Percentiles rank a stretch among this genome's conserved stretches.
Conservation (phyloP, 2,113 vertebrate genomes). For the Conger conger region DNA sequence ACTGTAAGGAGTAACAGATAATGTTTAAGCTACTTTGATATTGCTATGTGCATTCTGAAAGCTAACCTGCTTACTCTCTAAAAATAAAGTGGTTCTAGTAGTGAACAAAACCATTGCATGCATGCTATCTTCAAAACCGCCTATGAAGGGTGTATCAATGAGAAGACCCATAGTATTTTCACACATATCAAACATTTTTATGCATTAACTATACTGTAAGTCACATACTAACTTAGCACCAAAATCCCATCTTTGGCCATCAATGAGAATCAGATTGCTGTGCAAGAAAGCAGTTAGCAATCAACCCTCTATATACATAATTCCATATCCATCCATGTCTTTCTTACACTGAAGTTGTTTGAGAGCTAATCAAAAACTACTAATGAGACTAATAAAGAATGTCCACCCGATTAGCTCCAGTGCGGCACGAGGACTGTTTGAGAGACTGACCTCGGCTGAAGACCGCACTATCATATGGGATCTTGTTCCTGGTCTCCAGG, state of each 20-base stretch:
- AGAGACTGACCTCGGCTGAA: slow-evolving; percentile 88
- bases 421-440: not conserved
- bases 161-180: not conserved
- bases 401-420: not conserved
- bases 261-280: not conserved
- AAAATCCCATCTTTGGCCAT: too few species aligned
- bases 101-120: not conserved
- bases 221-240: too few species aligned
- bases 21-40: too few species aligned
- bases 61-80: too few species aligned
- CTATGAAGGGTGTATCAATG: not conserved
- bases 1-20: too few species aligned
- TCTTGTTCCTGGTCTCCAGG: slow-evolving; percentile 95
- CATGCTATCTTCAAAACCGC: not conserved
- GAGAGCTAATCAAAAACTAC: not conserved
- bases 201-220: too few species aligned
- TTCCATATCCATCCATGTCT: not conserved
- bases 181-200: not conserved
- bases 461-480: slow-evolving; percentile 94
- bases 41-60: too few species aligned
- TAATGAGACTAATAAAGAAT: not conserved
- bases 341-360: not conserved
- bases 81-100: too few species aligned
- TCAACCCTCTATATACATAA: not conserved
- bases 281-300: too few species aligned